phyloP scores from a whole-genome alignment of 2,888 invertebrate genomes.

The Operophtera brumata region DNA sequence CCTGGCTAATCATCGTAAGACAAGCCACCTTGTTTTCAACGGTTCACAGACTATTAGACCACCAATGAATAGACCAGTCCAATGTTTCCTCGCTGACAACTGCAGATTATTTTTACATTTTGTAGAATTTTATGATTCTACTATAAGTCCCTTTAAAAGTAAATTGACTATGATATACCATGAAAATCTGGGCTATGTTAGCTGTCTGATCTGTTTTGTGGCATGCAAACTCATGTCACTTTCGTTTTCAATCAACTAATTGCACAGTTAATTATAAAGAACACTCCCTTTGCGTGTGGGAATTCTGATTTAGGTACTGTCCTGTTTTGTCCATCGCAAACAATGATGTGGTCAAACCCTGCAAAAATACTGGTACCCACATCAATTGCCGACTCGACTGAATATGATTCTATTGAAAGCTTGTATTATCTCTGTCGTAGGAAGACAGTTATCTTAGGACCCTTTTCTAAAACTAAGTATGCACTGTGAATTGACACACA shows the following conservation, averaged over 20 bases:
- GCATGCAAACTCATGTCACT: constrained; percentile 1
- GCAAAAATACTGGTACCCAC: too few species aligned
- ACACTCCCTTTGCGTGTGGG: constrained; percentile 57
- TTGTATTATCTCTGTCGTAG: too few species aligned
- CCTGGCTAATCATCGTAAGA: constrained; percentile 23
- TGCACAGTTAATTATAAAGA: constrained; percentile 42
- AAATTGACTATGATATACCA: background rate
- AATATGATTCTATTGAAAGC: background rate
- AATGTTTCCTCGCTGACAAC: background rate
- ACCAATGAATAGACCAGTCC: background rate
- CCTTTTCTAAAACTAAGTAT: too few species aligned
- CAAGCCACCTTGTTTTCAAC: constrained; percentile 3
- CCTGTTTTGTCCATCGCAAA: constrained; percentile 20
- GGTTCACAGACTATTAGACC: background rate
- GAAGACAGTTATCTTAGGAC: too few species aligned
- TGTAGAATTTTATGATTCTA: background rate
- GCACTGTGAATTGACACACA: too few species aligned
- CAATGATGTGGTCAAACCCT: background rate
- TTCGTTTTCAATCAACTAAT: constrained; percentile 46
- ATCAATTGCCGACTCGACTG: background rate
- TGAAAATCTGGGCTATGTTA: background rate
- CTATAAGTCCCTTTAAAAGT: too few species aligned
- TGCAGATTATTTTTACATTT: too few species aligned
- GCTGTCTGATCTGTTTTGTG: background rate
- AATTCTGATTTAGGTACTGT: constrained; percentile 41